Evolutionary conservation across 1,140 invertebrate species (phyloP).

Genomic region (Nasonia vitripennis): DNA sequence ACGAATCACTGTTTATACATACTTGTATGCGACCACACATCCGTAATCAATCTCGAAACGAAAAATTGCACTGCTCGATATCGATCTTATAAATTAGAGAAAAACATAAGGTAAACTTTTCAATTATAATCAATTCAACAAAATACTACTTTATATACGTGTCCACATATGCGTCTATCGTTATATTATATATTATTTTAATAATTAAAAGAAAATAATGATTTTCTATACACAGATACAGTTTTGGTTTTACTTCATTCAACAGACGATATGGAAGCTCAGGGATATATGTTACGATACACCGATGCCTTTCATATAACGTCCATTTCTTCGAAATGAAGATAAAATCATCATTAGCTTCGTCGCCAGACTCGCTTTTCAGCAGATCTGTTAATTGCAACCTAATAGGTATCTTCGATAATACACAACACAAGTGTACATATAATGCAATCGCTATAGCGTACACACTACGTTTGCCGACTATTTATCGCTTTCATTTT

Average conservation of each 20-base stretch:
- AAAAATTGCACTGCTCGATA: background rate
- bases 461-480: background rate
- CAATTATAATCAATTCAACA: conserved; percentile 16
- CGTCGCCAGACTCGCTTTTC: background rate
- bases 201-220: conserved; percentile 1
- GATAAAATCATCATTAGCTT: conserved; percentile 7
- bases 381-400: background rate
- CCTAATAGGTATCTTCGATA: background rate
- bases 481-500: background rate
- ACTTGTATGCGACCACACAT: background rate
- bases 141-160: conserved; percentile 20
- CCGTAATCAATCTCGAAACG: background rate
- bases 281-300: conserved; percentile 23
- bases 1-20: background rate
- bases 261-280: conserved; percentile 47
- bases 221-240: conserved; percentile 39
- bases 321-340: conserved; percentile 35
- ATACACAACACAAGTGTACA: background rate
- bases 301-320: conserved; percentile 1
- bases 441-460: background rate
- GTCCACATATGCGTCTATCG: background rate
- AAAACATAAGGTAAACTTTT: conserved; percentile 31
- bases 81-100: conserved; percentile 29
- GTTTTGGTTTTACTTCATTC: conserved; percentile 31
- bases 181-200: background rate